Conservation (phyloP, 2,888 invertebrate genomes). For the Melangyna quadrimaculata region DNA sequence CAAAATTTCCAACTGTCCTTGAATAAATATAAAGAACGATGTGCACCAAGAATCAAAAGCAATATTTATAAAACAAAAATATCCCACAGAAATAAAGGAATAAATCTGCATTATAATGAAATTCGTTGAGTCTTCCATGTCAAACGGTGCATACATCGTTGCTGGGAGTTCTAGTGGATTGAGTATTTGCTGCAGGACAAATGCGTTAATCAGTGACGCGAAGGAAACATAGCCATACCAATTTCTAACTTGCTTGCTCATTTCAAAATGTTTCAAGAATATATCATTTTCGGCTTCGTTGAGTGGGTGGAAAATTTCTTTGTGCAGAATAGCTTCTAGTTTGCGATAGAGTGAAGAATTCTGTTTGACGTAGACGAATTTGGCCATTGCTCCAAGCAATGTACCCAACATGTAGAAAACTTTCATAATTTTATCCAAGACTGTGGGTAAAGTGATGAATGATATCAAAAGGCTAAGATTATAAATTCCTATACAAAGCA, state of each 20-base stretch:
- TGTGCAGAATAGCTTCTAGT: neutral
- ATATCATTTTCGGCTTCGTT: neutral
- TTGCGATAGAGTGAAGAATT: neutral
- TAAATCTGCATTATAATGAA: slow-evolving; percentile 73
- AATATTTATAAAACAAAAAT: slow-evolving; percentile 73
- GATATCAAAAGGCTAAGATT: neutral
- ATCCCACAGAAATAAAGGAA: slow-evolving; percentile 39
- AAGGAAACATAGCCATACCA: neutral
- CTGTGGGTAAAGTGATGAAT: slow-evolving; percentile 6
- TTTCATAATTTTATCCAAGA: slow-evolving; percentile 39
- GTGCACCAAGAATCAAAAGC: slow-evolving; percentile 75
- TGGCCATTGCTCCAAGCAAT: neutral
- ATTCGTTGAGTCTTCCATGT: slow-evolving; percentile 48
- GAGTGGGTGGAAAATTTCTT: slow-evolving; percentile 7
- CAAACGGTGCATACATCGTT: slow-evolving; percentile 73
- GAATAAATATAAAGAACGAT: slow-evolving; percentile 74
- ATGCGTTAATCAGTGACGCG: neutral
- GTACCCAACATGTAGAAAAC: slow-evolving; percentile 11
- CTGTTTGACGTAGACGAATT: neutral
- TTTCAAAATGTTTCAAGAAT: neutral
- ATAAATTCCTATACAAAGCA: neutral
- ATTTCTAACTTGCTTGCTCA: slow-evolving; percentile 9
- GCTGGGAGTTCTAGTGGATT: slow-evolving; percentile 72
- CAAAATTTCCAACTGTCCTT: slow-evolving; percentile 76
- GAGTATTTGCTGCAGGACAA: slow-evolving; percentile 52